A percentile compares a stretch with the other conserved stretches of the same genome.
Evolutionary conservation across 2,113 vertebrate genomes (phyloP).

Genomic region (Aegotheles bennettii): DNA sequence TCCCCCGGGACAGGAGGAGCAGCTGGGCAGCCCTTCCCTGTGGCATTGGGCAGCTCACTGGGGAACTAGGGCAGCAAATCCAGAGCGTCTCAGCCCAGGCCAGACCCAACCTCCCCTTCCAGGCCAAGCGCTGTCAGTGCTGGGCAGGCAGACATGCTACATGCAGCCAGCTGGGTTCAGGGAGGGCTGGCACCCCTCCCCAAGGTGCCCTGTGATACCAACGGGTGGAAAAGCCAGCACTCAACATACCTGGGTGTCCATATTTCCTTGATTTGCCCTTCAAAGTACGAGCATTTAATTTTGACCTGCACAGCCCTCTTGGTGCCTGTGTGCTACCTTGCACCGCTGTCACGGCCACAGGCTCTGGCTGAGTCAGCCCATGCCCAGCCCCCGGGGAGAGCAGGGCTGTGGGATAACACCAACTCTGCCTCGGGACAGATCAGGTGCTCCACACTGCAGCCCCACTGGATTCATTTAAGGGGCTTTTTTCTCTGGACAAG

Average conservation of each 20-base stretch:
- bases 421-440: not conserved
- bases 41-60: fast-evolving
- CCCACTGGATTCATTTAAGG: not conserved
- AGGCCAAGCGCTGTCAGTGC: fast-evolving
- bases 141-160: fast-evolving
- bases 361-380: fast-evolving
- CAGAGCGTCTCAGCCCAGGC: not conserved
- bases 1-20: not conserved
- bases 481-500: not conserved
- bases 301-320: not conserved
- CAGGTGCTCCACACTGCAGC: not conserved
- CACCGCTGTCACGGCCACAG: fast-evolving
- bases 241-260: not conserved
- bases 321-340: not conserved
- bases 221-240: not conserved
- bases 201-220: not conserved
- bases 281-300: not conserved
- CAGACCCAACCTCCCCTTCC: not conserved
- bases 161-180: not conserved
- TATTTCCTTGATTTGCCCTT: not conserved
- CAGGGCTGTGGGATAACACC: not conserved
- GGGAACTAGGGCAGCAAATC: not conserved
- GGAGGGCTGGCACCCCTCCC: not conserved
- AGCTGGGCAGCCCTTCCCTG: not conserved
- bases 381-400: not conserved